These are phyloP conservation scores for Beris morrisii DNA, from an alignment of 2,888 invertebrate genomes.

Conservation along the genomic window DNA sequence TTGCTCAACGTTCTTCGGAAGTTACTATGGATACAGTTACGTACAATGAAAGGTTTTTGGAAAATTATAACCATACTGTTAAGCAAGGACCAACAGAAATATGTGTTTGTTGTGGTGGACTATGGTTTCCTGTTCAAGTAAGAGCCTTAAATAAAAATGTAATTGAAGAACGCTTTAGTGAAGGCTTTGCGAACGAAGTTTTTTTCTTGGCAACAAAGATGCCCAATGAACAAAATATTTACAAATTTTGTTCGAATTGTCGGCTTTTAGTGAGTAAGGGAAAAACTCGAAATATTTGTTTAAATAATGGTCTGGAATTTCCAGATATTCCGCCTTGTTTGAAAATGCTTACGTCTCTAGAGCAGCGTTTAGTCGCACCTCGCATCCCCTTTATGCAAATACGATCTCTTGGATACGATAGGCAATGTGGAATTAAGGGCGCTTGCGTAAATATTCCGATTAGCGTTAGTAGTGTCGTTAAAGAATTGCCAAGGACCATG, in stretches of 20 bases:
- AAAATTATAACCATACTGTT: too few species aligned
- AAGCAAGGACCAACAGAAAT: not conserved
- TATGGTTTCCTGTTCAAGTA: not conserved
- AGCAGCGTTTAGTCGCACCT: slow-evolving; percentile 39
- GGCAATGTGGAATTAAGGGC: slow-evolving; percentile 41
- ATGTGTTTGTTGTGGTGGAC: too few species aligned
- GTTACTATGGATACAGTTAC: too few species aligned
- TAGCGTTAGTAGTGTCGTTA: slow-evolving; percentile 37
- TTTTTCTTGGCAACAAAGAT: not conserved
- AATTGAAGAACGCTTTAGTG: not conserved
- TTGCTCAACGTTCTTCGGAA: too few species aligned
- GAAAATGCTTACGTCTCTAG: slow-evolving; percentile 38
- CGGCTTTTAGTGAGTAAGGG: not conserved
- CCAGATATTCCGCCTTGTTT: slow-evolving; percentile 35
- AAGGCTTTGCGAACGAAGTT: not conserved
- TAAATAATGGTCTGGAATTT: not conserved
- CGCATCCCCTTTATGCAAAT: slow-evolving; percentile 41
- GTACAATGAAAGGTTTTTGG: not conserved
- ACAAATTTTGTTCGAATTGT: not conserved
- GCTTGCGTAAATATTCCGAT: slow-evolving; percentile 42
- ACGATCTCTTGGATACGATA: slow-evolving; percentile 38
- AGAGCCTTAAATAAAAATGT: not conserved
- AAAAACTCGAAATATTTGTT: not conserved
- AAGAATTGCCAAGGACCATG: slow-evolving; percentile 35
- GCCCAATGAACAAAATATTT: not conserved